Conservation (phyloP, 1,140 invertebrate genomes). For the Plutomurus gul region DNA sequence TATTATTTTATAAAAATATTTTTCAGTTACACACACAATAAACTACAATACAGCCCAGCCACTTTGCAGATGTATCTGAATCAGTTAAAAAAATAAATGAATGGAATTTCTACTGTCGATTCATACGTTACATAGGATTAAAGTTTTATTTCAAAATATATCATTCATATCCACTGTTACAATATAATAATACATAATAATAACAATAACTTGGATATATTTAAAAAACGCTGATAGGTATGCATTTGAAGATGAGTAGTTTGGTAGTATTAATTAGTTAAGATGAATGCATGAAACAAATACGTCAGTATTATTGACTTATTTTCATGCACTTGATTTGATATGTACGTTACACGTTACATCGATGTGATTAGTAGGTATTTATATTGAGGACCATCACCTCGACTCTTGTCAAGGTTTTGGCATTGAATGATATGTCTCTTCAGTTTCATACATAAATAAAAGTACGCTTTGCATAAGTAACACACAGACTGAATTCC, state of each 20-base stretch:
- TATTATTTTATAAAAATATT: constrained; percentile 34
- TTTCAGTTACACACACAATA: constrained; percentile 21
- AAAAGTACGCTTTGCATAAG: too few relatives aligned
- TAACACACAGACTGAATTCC: too few relatives aligned
- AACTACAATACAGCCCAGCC: not conserved
- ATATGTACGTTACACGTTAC: constrained; percentile 14
- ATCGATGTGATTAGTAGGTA: not conserved
- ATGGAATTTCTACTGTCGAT: constrained; percentile 12
- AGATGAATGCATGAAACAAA: constrained; percentile 8
- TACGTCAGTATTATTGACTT: not conserved
- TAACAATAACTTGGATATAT: constrained; percentile 19
- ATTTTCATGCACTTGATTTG: constrained; percentile 32
- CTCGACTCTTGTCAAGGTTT: constrained; percentile 1
- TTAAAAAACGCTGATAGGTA: not conserved
- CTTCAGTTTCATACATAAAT: too few relatives aligned
- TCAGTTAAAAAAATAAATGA: constrained; percentile 16
- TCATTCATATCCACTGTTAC: constrained; percentile 20
- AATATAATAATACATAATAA: constrained; percentile 23
- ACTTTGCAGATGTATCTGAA: constrained; percentile 26
- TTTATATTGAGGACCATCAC: not conserved
- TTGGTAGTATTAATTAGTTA: not conserved
- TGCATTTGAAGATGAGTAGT: constrained; percentile 27
- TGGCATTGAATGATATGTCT: constrained; percentile 8
- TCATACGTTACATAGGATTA: constrained; percentile 32
- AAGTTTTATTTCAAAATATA: constrained; percentile 42